Conservation (phyloP, 2,113 vertebrate species). For the Cardinalis cardinalis region DNA sequence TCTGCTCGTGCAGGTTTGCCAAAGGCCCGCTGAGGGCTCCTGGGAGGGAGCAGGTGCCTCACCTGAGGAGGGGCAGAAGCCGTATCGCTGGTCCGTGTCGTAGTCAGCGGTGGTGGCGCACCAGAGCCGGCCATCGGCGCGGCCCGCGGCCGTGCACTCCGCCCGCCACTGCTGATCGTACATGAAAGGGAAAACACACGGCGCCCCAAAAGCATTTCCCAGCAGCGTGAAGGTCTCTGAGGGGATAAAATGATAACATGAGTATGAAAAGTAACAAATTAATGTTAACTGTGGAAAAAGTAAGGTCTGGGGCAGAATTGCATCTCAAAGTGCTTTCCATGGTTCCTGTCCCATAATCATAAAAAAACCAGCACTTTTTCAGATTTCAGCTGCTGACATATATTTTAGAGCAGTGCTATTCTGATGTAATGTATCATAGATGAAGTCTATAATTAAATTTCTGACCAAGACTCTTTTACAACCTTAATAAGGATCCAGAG, state of each 20-base stretch:
- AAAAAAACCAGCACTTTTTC: neutral
- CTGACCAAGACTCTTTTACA: neutral
- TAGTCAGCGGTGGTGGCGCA: constrained; percentile 83
- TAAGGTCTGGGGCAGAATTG: neutral
- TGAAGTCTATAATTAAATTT: neutral
- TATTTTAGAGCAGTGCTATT: neutral
- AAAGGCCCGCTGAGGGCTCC: accelerated
- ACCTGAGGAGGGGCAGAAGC: constrained; percentile 82
- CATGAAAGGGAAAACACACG: constrained; percentile 87
- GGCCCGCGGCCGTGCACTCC: constrained; percentile 76
- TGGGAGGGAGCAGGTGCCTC: neutral
- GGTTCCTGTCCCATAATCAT: neutral
- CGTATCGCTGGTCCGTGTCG: constrained; percentile 70
- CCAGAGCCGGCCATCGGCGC: constrained; percentile 78
- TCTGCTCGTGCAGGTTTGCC: neutral
- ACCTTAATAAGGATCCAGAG: neutral
- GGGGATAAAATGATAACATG: neutral
- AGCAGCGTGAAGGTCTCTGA: constrained; percentile 82
- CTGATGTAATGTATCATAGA: neutral
- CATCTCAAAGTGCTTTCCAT: neutral
- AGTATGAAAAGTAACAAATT: neutral
- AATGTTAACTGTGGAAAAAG: neutral
- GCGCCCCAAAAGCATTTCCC: constrained; percentile 82
- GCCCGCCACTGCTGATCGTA: constrained; percentile 73
- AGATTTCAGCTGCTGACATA: neutral